A percentile compares a stretch with the other conserved stretches of the same genome.
phyloP scores from a whole-genome alignment of 1,140 invertebrate genomes.

The Drosophila sp. region DNA sequence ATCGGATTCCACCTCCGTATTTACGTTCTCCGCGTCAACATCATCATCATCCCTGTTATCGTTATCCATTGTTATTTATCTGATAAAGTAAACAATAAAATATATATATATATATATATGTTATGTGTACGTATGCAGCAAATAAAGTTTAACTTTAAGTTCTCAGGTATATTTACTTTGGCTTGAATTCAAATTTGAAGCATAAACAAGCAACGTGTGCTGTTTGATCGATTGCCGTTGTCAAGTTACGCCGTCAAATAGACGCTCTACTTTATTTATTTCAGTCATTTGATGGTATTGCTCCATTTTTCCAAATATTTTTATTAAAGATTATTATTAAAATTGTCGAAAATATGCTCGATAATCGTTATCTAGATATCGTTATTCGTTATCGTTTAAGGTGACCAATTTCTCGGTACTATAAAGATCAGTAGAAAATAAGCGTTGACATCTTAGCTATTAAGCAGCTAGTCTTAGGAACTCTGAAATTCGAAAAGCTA shows the following conservation, averaged over 20 bases:
- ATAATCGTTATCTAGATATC: too few species aligned
- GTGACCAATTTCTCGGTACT: not conserved
- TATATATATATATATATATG: constrained; percentile 10
- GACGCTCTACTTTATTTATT: not conserved
- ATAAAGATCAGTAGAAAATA: not conserved
- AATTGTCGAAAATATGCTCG: not conserved
- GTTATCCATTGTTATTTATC: constrained; percentile 21
- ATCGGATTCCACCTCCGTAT: constrained; percentile 29
- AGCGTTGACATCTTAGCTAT: too few species aligned
- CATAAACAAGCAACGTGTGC: not conserved
- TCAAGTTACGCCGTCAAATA: not conserved
- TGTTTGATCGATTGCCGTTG: constrained; percentile 8
- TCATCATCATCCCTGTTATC: constrained; percentile 58
- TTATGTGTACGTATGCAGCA: not conserved
- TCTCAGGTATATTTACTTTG: constrained; percentile 1
- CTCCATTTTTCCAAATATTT: not conserved
- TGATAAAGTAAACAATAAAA: constrained; percentile 3
- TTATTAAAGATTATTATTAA: not conserved
- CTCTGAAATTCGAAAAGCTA: too few species aligned
- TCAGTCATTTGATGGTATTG: not conserved
- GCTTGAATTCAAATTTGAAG: not conserved
- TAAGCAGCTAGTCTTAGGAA: too few species aligned
- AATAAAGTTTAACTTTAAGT: not conserved
- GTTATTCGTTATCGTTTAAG: constrained; percentile 1
- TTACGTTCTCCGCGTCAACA: constrained; percentile 45